Evolutionary conservation across 2,113 vertebrate species (phyloP), one percentile per base, ranked within the genome.

Genomic region (Myocastor coypus): DNA sequence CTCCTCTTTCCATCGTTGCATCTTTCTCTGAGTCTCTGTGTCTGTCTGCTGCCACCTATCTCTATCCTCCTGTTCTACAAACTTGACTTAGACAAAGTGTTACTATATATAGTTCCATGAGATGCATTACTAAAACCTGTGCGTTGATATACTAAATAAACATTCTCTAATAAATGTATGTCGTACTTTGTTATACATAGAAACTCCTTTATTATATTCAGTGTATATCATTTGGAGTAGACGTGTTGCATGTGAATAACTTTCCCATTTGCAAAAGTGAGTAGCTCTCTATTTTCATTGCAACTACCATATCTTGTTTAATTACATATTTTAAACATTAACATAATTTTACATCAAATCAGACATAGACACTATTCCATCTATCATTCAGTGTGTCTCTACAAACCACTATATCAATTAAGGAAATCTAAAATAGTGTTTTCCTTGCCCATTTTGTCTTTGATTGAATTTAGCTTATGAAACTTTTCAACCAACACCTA

Each of bases 391-490:
- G 6, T 71, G 1, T 7, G 75, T 88, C 34, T 55, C 94, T 10
- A 80, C 85, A 17, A 94, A 96, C 52, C 52, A 0, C 24, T 78
- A 28, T 0, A 66, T 24, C 17, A 75, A 78, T 93, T 73, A 75
- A 87, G 52, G 82, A 84, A 0, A 1, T 82, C 55, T 68, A 34
- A 93, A 40, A 22, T 64, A 86, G 11, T 37, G 14, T 83, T 14
- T 90, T 96, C 89, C 64, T 83, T 80, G 14, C 63, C 83, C 75
- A 7, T 86, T 78, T 5, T 92, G 55, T 81, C 61, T 78, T 68
- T 92, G 50, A 17, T 66, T 95, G 32, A 93, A 82, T 87, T 96
- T 92, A 13, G 14, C 63, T 92, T 28, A 61, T 83, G 52, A 69
- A 66, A 78, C 22, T 66, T 95, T 95, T 40, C 37, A 91, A 68